Base-by-base conservation (phyloP, 2,797 vertebrate species). In the Pseudochromis fuscus region DNA sequence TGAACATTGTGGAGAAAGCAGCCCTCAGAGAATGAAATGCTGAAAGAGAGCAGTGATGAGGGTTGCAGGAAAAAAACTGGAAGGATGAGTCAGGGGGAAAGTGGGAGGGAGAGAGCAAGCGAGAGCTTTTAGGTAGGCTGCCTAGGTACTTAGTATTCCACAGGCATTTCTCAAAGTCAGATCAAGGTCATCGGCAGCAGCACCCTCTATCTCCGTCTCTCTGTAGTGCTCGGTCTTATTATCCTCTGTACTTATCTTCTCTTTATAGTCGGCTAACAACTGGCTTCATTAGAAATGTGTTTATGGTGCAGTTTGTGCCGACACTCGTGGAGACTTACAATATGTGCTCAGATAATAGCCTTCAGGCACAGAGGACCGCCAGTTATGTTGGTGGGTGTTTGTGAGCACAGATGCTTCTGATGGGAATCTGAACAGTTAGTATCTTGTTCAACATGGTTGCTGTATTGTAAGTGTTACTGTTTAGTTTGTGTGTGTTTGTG, bases 121-220 rank as follows among this genome's bases (percentile, higher is more conserved):
- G 13, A 59, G 78, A 68, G 87, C 82, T 91, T 85, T 89, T 85
- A 88, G 84, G 75, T 84, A 65, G 81, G 69, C 81, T 73, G 84
- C 67, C 49, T 56, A 6, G 53, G 73, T 79, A 71, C 84, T 93
- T 91, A 74, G 82, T 92, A 93, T 93, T 93, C 92, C 81, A 89
- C 78, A 60, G 89, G 84, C 89, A 66, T 88, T 87, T 82, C 71
- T 90, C 88, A 92, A 92, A 88, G 88, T 90, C 83, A 83, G 62
- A 86, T 89, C 90, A 93, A 92, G 91, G 93, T 93, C 91, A 91
- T 81, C 76, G 68, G 49, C 82, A 76, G 78, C 84, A 81, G 77
- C 85, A 63, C 62, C 75, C 81, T 72, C 72, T 67, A 62, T 87
- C 79, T 74, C 72, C 38, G 44, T 59, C 50, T 73, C 74, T 63